Evolutionary conservation across 1,140 invertebrate genomes (phyloP).

Genomic region (Drosophila prosaltans): DNA sequence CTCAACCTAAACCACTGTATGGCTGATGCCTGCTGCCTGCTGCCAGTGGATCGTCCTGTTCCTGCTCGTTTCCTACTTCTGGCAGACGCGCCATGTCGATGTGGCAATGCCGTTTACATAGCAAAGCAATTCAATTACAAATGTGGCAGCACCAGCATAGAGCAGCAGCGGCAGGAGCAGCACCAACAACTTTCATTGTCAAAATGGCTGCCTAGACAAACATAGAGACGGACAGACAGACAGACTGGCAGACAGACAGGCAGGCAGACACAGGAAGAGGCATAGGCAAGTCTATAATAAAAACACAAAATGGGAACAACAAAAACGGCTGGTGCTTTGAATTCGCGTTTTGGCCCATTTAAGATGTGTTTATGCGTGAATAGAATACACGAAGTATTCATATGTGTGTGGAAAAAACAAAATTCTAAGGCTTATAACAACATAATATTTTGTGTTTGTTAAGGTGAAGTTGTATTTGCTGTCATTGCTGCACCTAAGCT

Average conservation of each 20-base stretch:
- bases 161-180: slow-evolving; percentile 53
- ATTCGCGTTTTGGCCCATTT: slow-evolving; percentile 13
- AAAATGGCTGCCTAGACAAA: slow-evolving; percentile 68
- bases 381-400: slow-evolving; percentile 16
- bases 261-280: slow-evolving; percentile 32
- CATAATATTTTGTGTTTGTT: too few species aligned
- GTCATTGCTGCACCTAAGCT: too few species aligned
- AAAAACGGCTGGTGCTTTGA: slow-evolving; percentile 48
- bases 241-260: slow-evolving; percentile 58
- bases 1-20: neutral
- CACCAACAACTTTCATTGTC: slow-evolving; percentile 44
- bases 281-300: slow-evolving; percentile 48
- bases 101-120: slow-evolving; percentile 66
- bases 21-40: too few species aligned
- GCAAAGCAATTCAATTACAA: slow-evolving; percentile 78
- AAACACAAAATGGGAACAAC: neutral
- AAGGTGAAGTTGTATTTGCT: too few species aligned
- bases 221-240: slow-evolving; percentile 36
- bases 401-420: neutral
- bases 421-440: too few species aligned
- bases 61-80: slow-evolving; percentile 39
- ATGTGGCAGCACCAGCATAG: slow-evolving; percentile 61
- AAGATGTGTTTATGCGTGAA: slow-evolving; percentile 37
- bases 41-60: neutral
- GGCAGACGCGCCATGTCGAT: slow-evolving; percentile 22